Evolutionary conservation across 2,113 vertebrate species (phyloP).

Genomic region (Oostethus manadensis): DNA sequence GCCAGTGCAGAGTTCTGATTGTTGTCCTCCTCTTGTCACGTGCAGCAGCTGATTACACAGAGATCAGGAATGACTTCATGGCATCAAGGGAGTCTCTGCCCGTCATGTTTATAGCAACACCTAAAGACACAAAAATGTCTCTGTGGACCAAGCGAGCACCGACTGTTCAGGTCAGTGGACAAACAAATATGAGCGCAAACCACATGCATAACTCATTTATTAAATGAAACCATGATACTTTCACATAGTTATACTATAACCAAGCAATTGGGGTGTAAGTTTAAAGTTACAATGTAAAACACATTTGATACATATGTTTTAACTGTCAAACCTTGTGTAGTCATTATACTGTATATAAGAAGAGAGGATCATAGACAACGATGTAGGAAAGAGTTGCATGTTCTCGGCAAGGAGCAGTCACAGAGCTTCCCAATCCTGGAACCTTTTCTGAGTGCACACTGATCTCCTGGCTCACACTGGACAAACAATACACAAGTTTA

Average conservation of each 20-base stretch:
- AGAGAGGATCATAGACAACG: conserved; percentile 55
- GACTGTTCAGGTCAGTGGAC: conserved; percentile 77
- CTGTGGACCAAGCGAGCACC: conserved; percentile 86
- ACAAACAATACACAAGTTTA: conserved; percentile 2
- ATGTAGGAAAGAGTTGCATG: conserved; percentile 63
- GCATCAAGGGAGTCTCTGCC: conserved; percentile 79
- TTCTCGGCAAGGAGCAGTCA: conserved; percentile 56
- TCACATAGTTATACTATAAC: neutral
- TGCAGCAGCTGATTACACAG: conserved; percentile 79
- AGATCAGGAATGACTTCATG: conserved; percentile 85
- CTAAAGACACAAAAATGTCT: conserved; percentile 81
- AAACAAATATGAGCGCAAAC: conserved; percentile 12
- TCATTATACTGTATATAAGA: neutral
- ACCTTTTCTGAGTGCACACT: conserved; percentile 58
- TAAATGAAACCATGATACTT: conserved; percentile 1
- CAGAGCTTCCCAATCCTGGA: conserved; percentile 62
- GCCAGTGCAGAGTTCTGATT: conserved; percentile 17
- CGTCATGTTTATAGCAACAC: conserved; percentile 86
- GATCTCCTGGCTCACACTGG: conserved; percentile 62
- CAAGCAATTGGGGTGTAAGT: neutral
- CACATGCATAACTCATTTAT: neutral
- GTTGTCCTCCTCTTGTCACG: conserved; percentile 41
- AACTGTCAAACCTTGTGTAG: neutral
- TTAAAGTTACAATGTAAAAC: neutral
- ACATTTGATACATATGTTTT: neutral